phyloP scores from a whole-genome alignment of 30 jellyfish, hydroid and myxozoan species.

The Rhopilema esculentum region DNA sequence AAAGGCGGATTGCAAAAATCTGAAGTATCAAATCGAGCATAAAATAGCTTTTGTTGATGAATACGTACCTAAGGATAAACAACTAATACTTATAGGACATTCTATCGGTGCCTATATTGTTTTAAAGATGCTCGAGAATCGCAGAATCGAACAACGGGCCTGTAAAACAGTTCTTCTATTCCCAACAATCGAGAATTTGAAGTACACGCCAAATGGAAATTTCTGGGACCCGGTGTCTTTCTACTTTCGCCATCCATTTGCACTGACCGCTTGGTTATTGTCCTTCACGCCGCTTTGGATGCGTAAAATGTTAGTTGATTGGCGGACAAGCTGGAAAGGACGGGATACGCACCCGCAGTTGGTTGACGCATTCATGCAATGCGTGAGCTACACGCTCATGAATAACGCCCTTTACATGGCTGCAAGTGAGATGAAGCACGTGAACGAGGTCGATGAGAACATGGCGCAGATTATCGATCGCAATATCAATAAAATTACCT shows the following conservation, averaged over 20 bases:
- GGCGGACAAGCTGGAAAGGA: constrained; percentile 90
- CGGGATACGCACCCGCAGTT: constrained; percentile 60
- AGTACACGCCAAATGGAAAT: constrained; percentile 78
- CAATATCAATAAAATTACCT: constrained; percentile 49
- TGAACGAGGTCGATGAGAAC: constrained; percentile 60
- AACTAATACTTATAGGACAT: constrained; percentile 78
- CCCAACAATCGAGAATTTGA: constrained; percentile 77
- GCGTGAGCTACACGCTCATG: constrained; percentile 70
- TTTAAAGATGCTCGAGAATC: constrained; percentile 71
- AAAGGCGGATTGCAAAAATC: constrained; percentile 47
- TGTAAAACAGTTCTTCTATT: constrained; percentile 50
- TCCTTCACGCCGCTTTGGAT: constrained; percentile 79
- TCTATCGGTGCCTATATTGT: constrained; percentile 86
- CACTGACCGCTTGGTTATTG: constrained; percentile 61
- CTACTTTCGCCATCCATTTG: constrained; percentile 74
- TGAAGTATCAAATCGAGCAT: constrained; percentile 75
- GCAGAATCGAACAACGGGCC: constrained; percentile 30
- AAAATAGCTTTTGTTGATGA: constrained; percentile 61
- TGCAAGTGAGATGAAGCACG: constrained; percentile 74
- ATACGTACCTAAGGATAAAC: constrained; percentile 62
- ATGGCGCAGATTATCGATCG: constrained; percentile 44
- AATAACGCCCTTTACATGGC: constrained; percentile 86
- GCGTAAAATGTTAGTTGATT: constrained; percentile 57
- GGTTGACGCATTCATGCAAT: constrained; percentile 37
- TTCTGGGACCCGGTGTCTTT: constrained; percentile 87